Base-by-base conservation (phyloP, 2,113 vertebrate species). In the Mormyrus lacerda region DNA sequence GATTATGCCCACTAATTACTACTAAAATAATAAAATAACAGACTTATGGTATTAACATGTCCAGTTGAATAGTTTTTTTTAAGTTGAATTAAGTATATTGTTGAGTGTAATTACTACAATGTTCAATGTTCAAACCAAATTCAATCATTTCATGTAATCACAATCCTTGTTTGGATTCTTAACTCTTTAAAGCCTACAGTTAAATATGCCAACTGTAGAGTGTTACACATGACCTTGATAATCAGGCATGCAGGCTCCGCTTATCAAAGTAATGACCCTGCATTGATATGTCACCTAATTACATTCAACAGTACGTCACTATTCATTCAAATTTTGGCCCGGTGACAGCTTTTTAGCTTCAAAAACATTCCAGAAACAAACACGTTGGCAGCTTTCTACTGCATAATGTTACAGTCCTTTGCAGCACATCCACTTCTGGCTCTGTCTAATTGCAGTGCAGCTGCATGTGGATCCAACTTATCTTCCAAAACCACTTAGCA, bases 201-300 rank as follows among this genome's bases (percentile, higher is more conserved):
- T 13, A 73, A 73, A 73, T 76, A 11, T 76, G 69, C 3, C 69
- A 15, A 0, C 39, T 17, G 31, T 39, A 76, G 13, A 35, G 31
- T 15, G 31, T 76, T 76, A 76, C 10, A 76, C 3, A 31, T 17
- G 5, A 39, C 69, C 31, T 65, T 27, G 8, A 27, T 65, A 27
- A 39, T 39, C 31, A 39, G 69, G 15, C 69, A 39, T 10, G 24
- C 27, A 35, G 27, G 39, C 69, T 35, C 27, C 1, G 31, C 69
- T 73, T 15, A 73, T 42, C 76, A 88, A 51, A 44, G 73, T 24
- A 50, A 88, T 10, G 53, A 85, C 79, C 50, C 27, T 61, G 69
- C 89, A 91, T 88, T 91, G 91, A 91, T 90, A 88, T 88, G 90
- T 91, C 90, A 91, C 87, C 83, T 90, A 89, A 91, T 93, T 91